Percentiles rank a stretch among this genome's conserved stretches.
Conservation (phyloP, 2,888 invertebrate species). For the Dorcus parallelipipedus region DNA sequence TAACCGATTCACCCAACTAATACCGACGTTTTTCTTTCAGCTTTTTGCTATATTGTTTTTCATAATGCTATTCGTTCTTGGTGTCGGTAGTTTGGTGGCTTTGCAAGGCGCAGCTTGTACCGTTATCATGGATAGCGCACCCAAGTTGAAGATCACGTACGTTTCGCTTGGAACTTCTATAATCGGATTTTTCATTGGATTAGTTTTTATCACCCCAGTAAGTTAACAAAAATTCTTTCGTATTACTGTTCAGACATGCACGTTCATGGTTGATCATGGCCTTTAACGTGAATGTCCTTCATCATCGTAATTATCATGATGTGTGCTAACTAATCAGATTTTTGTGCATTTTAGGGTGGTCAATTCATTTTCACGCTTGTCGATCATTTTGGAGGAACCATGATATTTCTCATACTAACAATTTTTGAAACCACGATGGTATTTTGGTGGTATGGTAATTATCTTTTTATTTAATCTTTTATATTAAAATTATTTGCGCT, state of each 20-base stretch:
- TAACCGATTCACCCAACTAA: neutral
- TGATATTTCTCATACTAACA: conserved; percentile 57
- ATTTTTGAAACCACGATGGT: conserved; percentile 56
- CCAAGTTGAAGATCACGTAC: conserved; percentile 56
- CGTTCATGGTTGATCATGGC: too few relatives aligned
- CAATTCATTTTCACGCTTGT: conserved; percentile 59
- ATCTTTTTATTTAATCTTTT: neutral
- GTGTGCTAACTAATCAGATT: neutral
- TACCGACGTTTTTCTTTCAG: conserved; percentile 5
- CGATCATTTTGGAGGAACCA: conserved; percentile 61
- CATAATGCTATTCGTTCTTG: conserved; percentile 76
- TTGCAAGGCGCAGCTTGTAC: conserved; percentile 67
- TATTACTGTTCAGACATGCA: too few relatives aligned
- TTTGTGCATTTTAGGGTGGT: conserved; percentile 52
- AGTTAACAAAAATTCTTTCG: conserved; percentile 30
- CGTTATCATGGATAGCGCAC: conserved; percentile 66
- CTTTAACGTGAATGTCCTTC: too few relatives aligned
- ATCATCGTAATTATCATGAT: too few relatives aligned
- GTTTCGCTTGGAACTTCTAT: conserved; percentile 51
- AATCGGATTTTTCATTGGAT: conserved; percentile 60
- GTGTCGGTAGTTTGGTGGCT: conserved; percentile 72
- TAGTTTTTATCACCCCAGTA: conserved; percentile 76
- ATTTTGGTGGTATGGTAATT: conserved; percentile 59
- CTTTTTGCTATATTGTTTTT: conserved; percentile 76
- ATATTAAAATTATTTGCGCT: too few relatives aligned